Percentiles rank a stretch among this genome's conserved stretches.
phyloP scores from a whole-genome alignment of 2,888 invertebrate genomes.

The Hemaris fuciformis region DNA sequence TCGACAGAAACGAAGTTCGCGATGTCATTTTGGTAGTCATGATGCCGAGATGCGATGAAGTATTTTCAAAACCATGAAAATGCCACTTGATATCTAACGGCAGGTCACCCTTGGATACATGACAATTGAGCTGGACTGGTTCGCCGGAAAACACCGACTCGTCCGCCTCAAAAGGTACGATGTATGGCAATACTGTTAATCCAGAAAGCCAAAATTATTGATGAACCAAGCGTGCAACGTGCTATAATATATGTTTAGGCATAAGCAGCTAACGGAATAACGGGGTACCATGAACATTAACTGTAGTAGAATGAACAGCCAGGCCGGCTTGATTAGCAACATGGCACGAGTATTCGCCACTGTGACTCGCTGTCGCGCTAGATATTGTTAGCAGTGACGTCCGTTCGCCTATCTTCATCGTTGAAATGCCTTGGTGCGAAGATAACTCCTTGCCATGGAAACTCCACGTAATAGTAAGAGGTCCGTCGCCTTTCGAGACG shows the following conservation, averaged over 20 bases:
- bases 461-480: slow-evolving; percentile 88
- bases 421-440: slow-evolving; percentile 78
- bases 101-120: slow-evolving; percentile 87
- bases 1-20: slow-evolving; percentile 86
- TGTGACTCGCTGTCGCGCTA: slow-evolving; percentile 83
- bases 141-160: slow-evolving; percentile 87
- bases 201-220: slow-evolving; percentile 70
- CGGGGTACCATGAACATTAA: slow-evolving; percentile 85
- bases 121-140: slow-evolving; percentile 85
- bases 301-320: slow-evolving; percentile 81
- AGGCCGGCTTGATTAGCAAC: slow-evolving; percentile 85
- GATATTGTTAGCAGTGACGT: slow-evolving; percentile 85
- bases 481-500: slow-evolving; percentile 85
- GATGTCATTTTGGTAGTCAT: slow-evolving; percentile 84
- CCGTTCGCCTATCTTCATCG: slow-evolving; percentile 83
- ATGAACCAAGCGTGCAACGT: slow-evolving; percentile 76
- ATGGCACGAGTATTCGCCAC: slow-evolving; percentile 86
- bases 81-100: slow-evolving; percentile 89
- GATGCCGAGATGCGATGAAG: slow-evolving; percentile 82
- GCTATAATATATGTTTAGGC: slow-evolving; percentile 55
- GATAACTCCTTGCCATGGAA: slow-evolving; percentile 83
- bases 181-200: slow-evolving; percentile 85
- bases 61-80: slow-evolving; percentile 84
- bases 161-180: slow-evolving; percentile 84
- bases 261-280: slow-evolving; percentile 44